phyloP scores from a whole-genome alignment of 2,113 vertebrate genomes.

The Hypocryptadius cinnamomeus region DNA sequence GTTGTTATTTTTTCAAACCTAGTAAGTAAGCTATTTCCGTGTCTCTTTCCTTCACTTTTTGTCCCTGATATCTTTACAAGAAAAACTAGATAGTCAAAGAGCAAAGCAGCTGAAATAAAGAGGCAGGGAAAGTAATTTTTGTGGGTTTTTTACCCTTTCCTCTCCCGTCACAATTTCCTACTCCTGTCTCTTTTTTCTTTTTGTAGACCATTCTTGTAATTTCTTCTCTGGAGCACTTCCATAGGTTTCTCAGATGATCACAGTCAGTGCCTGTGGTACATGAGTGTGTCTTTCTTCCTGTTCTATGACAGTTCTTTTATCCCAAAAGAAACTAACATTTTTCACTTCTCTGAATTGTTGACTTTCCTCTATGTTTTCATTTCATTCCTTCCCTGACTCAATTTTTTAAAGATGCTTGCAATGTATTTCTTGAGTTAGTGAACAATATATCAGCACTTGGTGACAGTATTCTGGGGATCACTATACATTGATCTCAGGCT shows the following conservation, averaged over 20 bases:
- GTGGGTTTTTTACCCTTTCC: neutral
- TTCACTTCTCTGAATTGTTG: neutral
- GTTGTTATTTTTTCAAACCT: neutral
- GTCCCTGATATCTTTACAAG: neutral
- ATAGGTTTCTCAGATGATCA: neutral
- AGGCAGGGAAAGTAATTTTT: neutral
- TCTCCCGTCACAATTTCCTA: neutral
- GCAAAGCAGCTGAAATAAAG: neutral
- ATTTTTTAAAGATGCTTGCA: neutral
- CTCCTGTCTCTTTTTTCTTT: neutral
- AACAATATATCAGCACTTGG: neutral
- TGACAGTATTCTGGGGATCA: neutral
- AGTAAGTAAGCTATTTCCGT: neutral
- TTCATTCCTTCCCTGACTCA: neutral
- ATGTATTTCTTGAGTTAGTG: neutral
- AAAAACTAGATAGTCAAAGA: neutral
- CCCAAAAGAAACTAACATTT: neutral
- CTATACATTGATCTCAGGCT: neutral
- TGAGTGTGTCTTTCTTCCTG: neutral
- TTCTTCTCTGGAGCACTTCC: neutral
- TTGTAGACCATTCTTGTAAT: neutral
- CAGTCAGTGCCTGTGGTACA: neutral
- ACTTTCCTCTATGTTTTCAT: neutral
- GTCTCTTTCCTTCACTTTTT: neutral
- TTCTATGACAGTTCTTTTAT: neutral